These are phyloP conservation scores for Petroica traversi DNA, from an alignment of 2,113 vertebrate species.

Conservation along the genomic window DNA sequence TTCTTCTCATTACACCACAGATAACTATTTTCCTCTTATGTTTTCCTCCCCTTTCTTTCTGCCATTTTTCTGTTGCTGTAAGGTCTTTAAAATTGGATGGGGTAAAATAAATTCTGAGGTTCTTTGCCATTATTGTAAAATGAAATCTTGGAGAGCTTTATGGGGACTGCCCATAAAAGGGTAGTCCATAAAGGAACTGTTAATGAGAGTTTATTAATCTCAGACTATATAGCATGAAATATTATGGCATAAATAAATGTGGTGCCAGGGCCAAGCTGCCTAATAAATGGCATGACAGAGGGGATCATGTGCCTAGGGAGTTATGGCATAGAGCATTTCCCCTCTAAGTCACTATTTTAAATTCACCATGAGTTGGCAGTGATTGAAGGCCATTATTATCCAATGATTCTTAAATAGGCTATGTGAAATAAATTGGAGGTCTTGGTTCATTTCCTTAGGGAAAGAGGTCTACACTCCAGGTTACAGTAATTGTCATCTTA, in stretches of 20 bases:
- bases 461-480: not conserved
- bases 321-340: not conserved
- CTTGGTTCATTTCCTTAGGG: not conserved
- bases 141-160: constrained; percentile 57
- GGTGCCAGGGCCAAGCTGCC: not conserved
- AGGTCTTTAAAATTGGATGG: constrained; percentile 77
- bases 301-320: not conserved
- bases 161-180: not conserved
- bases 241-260: constrained; percentile 49
- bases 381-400: constrained; percentile 19
- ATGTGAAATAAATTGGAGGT: constrained; percentile 19
- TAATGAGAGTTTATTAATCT: constrained; percentile 77
- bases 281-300: constrained; percentile 21
- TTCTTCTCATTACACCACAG: not conserved
- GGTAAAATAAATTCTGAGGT: constrained; percentile 63
- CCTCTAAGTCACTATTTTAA: constrained; percentile 18
- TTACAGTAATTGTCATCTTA: not conserved
- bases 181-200: constrained; percentile 3
- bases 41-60: not conserved
- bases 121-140: constrained; percentile 69
- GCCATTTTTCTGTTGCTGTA: constrained; percentile 70
- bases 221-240: constrained; percentile 21
- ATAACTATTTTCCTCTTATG: not conserved
- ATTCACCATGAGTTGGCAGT: not conserved
- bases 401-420: not conserved